Evolutionary conservation across 2,797 vertebrate genomes (phyloP).

Genomic region (Apodemus agrarius): DNA sequence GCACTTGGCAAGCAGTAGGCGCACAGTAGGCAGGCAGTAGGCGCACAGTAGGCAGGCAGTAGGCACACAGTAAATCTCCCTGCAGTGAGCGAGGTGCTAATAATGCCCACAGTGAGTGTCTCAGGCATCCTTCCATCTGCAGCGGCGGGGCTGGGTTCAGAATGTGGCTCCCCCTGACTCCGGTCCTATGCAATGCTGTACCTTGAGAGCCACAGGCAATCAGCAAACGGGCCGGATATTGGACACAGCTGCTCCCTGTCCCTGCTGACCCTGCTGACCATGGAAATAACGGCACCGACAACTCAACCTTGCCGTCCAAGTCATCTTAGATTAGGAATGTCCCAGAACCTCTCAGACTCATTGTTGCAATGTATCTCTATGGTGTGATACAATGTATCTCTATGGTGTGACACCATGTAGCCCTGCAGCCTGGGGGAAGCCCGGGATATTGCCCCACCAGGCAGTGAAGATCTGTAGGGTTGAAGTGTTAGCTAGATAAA

Average conservation of each 20-base stretch:
- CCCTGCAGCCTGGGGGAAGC: not conserved
- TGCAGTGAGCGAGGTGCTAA: not conserved
- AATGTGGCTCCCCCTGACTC: not conserved
- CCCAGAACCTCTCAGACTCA: not conserved
- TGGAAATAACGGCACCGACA: not conserved
- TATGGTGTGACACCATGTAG: not conserved
- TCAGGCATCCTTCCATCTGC: not conserved
- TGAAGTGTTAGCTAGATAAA: not conserved
- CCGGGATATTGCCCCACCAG: not conserved
- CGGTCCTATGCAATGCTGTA: too few relatives aligned
- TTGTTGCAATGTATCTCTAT: not conserved
- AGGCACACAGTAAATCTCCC: not conserved
- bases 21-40: not conserved
- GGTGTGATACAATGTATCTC: not conserved
- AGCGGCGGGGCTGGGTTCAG: not conserved
- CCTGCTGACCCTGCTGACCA: not conserved
- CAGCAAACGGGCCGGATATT: too few relatives aligned
- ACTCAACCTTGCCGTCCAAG: not conserved
- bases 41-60: not conserved
- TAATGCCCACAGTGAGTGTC: not conserved
- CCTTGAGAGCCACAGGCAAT: not conserved
- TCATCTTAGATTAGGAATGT: not conserved
- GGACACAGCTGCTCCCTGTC: not conserved
- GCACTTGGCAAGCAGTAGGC: not conserved
- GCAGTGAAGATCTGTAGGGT: too few relatives aligned